phyloP scores from a whole-genome alignment of 2,888 invertebrate genomes.

The Brenthis hecate region DNA sequence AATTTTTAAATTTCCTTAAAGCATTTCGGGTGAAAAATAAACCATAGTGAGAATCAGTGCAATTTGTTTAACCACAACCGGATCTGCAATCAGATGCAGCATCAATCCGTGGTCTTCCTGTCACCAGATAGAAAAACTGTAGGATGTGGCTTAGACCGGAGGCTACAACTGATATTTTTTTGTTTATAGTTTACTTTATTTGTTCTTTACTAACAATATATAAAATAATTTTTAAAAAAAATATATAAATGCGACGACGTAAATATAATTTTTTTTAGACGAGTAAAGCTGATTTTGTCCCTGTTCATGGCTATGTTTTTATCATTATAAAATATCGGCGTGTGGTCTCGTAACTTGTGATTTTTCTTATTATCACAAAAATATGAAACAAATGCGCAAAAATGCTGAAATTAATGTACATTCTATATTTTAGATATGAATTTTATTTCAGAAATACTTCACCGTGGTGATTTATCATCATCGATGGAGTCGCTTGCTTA shows the following conservation, averaged over 20 bases:
- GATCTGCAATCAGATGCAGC: constrained; percentile 50
- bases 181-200: constrained; percentile 11
- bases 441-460: constrained; percentile 85
- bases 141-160: constrained; percentile 58
- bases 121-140: constrained; percentile 53
- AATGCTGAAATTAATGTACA: neutral
- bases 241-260: neutral
- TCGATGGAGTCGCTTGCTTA: constrained; percentile 90
- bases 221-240: too few species aligned
- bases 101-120: constrained; percentile 51
- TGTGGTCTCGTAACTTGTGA: too few species aligned
- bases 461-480: constrained; percentile 87
- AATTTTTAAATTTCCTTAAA: neutral
- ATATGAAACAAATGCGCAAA: too few species aligned
- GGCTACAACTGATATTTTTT: constrained; percentile 15
- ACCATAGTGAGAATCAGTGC: constrained; percentile 36
- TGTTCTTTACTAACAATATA: neutral
- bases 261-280: neutral
- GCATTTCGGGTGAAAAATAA: constrained; percentile 1
- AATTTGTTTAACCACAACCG: constrained; percentile 52
- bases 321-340: too few species aligned
- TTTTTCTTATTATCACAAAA: too few species aligned
- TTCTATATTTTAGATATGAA: neutral
- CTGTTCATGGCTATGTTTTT: too few species aligned
- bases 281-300: too few species aligned